Evolutionary conservation across 1,140 invertebrate species (phyloP), one percentile per base, ranked within the genome.

Genomic region (Meteorus sp.): DNA sequence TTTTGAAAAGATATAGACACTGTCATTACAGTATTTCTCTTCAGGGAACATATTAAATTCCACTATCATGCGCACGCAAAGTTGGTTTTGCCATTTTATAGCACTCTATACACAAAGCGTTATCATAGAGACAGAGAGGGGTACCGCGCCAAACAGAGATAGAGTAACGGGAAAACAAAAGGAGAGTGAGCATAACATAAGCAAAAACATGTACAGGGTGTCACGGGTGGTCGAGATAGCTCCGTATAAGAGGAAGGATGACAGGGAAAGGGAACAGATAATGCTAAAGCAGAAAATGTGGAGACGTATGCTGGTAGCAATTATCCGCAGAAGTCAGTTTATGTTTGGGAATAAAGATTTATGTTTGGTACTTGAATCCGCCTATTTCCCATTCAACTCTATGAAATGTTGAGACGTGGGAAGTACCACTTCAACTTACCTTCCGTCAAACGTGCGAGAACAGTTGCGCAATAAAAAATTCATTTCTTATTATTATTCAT

Each of bases 271-370:
- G 27, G 22, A 25, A 2, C 3, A 45, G 19, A n/a, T n/a, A n/a
- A n/a, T n/a, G n/a, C n/a, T n/a, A n/a, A n/a, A n/a, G n/a, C n/a
- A 11, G 9, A 45, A 25, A 48, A 17, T 7, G n/a, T 25, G 22
- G 20, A 17, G 13, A 13, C 35, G 19, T 27, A 41, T 13, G 35
- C 13, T 53, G 17, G 13, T 53, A 44, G 48, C 48, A 59, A 59
- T 59, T 59, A 59, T 51, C 47, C 29, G 41, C 56, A 59, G 56
- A 15, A 44, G 48, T 50, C 56, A 59, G 27, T 59, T 59, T 52
- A 52, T 59, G 56, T 39, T 44, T 31, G 39, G 27, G 35, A 59
- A 44, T 59, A 51, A 59, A 59, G 37, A 13, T 59, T 59, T 59
- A 59, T 59, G 29, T 31, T 33, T 35, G 27, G 11, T 19, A 9